Percentiles rank a stretch among this genome's conserved stretches.
These are phyloP conservation scores for Kryptopterus vitreolus DNA, from an alignment of 2,797 vertebrate genomes.

Conservation along the genomic window DNA sequence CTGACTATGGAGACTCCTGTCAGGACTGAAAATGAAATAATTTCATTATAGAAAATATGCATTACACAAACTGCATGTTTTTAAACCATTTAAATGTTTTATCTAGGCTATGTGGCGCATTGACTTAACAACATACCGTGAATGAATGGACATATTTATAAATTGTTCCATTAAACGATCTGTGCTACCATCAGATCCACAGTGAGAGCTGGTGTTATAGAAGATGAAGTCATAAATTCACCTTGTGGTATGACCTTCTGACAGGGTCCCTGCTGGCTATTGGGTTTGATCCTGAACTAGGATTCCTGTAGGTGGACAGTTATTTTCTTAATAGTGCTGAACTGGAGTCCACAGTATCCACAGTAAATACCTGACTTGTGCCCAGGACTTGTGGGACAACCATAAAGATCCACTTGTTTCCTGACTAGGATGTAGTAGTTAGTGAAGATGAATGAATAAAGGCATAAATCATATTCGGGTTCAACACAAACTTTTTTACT, in stretches of 20 bases:
- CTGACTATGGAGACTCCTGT: neutral
- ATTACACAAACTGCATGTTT: neutral
- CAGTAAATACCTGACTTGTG: neutral
- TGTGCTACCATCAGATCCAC: neutral
- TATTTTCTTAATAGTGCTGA: too few species aligned
- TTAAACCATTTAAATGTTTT: neutral
- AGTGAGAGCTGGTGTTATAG: neutral
- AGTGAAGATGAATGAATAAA: neutral
- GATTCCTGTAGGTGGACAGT: neutral
- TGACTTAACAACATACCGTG: neutral
- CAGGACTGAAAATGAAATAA: neutral
- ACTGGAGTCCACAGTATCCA: neutral
- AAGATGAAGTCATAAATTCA: neutral
- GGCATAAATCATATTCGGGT: neutral
- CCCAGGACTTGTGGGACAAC: neutral
- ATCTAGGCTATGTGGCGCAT: neutral
- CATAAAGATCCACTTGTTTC: neutral
- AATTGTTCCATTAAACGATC: neutral
- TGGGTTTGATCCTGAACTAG: neutral
- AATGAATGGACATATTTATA: neutral
- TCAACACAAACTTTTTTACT: neutral
- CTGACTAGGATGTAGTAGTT: neutral
- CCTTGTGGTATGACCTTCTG: neutral
- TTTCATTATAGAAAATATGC: neutral
- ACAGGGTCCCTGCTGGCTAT: neutral